Percentiles rank a stretch among this genome's conserved stretches.
Evolutionary conservation across 2,797 vertebrate species (phyloP).

Genomic region (Smutsia gigantea): DNA sequence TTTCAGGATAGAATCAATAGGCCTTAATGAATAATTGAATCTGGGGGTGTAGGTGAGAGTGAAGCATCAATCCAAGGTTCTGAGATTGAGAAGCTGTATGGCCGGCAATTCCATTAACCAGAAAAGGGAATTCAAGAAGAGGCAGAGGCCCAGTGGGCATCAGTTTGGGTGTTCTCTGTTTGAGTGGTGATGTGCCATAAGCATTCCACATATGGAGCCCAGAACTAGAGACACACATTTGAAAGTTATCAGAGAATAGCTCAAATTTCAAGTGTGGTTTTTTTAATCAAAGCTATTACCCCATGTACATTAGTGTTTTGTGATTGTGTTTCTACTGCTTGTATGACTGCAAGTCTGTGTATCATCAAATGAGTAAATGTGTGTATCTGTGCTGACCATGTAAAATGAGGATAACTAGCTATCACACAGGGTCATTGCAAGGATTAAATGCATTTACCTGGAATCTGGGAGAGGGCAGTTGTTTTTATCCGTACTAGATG

Average conservation of each 20-base stretch:
- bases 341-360: not conserved
- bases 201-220: not conserved
- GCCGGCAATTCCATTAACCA: slow-evolving; percentile 30
- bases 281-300: not conserved
- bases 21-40: not conserved
- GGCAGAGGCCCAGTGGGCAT: not conserved
- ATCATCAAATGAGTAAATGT: not conserved
- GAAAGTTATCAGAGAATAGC: not conserved
- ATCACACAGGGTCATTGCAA: not conserved
- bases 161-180: not conserved
- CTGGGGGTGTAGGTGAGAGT: not conserved
- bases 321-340: not conserved
- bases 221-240: not conserved
- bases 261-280: slow-evolving; percentile 26
- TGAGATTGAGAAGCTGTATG: not conserved
- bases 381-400: not conserved
- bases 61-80: not conserved
- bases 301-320: not conserved
- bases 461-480: not conserved
- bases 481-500: not conserved
- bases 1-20: not conserved
- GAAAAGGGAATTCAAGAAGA: not conserved
- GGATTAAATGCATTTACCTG: slow-evolving; percentile 31
- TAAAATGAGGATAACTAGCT: not conserved
- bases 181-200: not conserved